These are phyloP conservation scores for Eristalis intricaria DNA, from an alignment of 2,888 invertebrate genomes.

Conservation along the genomic window DNA sequence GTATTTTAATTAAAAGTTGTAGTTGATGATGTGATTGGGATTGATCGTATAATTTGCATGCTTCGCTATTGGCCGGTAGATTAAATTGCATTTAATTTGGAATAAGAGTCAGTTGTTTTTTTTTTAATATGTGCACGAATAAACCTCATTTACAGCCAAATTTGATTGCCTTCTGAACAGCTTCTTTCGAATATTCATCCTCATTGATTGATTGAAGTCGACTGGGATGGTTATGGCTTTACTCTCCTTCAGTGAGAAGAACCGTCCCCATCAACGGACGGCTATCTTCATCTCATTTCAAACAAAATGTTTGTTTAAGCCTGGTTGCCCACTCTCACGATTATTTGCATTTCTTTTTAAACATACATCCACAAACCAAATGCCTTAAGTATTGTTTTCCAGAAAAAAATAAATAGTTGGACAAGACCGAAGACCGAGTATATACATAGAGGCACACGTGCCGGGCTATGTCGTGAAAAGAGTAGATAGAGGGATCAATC, in stretches of 20 bases:
- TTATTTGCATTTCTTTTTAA: not conserved
- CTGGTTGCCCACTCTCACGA: not conserved
- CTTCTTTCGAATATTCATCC: not conserved
- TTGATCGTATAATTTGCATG: not conserved
- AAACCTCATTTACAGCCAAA: not conserved
- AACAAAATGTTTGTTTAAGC: not conserved
- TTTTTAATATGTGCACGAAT: not conserved
- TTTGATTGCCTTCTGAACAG: not conserved
- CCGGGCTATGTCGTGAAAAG: not conserved
- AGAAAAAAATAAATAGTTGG: not conserved
- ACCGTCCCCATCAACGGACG: not conserved
- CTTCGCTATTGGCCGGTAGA: not conserved
- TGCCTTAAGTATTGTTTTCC: not conserved
- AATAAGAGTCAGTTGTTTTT: not conserved
- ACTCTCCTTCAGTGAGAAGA: not conserved
- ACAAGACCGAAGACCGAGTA: not conserved
- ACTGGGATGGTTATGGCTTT: not conserved
- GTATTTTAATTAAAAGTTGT: not conserved
- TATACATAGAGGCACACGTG: not conserved
- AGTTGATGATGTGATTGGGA: slow-evolving; percentile 33
- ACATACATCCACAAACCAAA: not conserved
- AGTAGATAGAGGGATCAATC: not conserved
- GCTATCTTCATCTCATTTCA: not conserved
- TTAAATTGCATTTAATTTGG: not conserved
- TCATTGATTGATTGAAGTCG: not conserved